Percentiles rank a stretch among this genome's conserved stretches.
Conservation (phyloP, 2,888 invertebrate genomes). For the Cataglyphis cursor region DNA sequence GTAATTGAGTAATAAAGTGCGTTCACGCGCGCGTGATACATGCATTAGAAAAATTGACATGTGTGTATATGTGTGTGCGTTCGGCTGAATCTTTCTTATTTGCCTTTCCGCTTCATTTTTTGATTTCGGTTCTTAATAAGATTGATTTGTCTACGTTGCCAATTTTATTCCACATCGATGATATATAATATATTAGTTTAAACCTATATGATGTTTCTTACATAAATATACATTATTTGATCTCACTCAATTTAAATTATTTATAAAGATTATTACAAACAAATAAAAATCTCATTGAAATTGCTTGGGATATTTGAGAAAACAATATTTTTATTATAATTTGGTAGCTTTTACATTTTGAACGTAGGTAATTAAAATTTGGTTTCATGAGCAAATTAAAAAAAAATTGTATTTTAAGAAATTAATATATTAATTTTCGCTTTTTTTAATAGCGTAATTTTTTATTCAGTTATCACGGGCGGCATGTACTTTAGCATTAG, state of each 20-base stretch:
- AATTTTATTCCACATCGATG: constrained; percentile 32
- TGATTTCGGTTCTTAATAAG: background rate
- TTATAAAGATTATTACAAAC: background rate
- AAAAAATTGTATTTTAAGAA: background rate
- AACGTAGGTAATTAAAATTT: constrained; percentile 13
- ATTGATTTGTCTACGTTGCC: constrained; percentile 42
- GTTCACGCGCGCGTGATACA: constrained; percentile 68
- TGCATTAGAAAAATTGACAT: constrained; percentile 82
- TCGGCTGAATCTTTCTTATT: constrained; percentile 53
- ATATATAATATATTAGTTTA: background rate
- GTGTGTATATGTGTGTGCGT: constrained; percentile 65
- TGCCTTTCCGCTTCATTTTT: constrained; percentile 5
- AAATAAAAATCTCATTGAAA: constrained; percentile 12
- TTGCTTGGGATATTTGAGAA: background rate
- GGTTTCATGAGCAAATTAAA: background rate
- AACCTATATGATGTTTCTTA: background rate
- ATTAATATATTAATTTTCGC: background rate
- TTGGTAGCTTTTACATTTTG: background rate
- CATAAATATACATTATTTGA: constrained; percentile 1
- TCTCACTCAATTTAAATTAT: constrained; percentile 22
- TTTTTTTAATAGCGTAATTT: background rate
- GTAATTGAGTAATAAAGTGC: constrained; percentile 54
- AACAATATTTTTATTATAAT: background rate
- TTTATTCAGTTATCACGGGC: background rate
- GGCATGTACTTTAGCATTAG: background rate